Percentiles rank a stretch among this genome's conserved stretches.
Evolutionary conservation across 2,797 vertebrate genomes (phyloP).

Genomic region (Oreonectes daqikongensis): DNA sequence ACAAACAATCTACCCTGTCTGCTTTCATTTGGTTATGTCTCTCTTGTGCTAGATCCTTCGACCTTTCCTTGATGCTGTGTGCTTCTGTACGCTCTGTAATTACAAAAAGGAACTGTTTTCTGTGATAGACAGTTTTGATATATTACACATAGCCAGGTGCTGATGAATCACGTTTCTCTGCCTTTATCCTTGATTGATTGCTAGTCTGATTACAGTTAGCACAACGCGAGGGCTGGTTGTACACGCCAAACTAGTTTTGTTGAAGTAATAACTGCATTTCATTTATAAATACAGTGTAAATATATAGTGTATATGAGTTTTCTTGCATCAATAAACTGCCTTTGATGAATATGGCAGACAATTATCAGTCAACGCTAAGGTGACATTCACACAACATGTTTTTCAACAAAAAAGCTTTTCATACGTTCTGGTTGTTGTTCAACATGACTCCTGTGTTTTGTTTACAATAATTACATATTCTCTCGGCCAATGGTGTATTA

Average conservation of each 20-base stretch:
- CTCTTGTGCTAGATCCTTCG: constrained; percentile 44
- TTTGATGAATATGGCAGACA: no score
- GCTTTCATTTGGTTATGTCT: constrained; percentile 36
- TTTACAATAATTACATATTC: no score
- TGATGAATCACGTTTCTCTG: constrained; percentile 21
- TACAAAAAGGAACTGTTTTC: constrained; percentile 32
- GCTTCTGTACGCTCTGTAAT: constrained; percentile 41
- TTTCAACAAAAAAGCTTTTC: no score
- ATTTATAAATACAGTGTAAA: background rate
- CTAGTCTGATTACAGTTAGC: constrained; percentile 30
- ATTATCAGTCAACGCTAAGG: no score
- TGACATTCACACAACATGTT: no score
- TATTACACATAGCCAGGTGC: constrained; percentile 23
- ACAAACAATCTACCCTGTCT: constrained; percentile 22
- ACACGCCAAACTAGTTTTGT: constrained; percentile 19
- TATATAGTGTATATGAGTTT: no score
- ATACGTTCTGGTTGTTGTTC: no score
- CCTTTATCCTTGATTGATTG: constrained; percentile 22
- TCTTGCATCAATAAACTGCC: no score
- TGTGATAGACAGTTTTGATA: constrained; percentile 43
- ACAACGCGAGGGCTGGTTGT: constrained; percentile 1
- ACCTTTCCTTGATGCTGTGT: constrained; percentile 51
- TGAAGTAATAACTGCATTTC: background rate
- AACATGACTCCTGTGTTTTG: no score
- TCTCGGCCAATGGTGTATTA: no score